Evolutionary conservation across 2,888 invertebrate species (phyloP), one percentile per base, ranked within the genome.

Genomic region (Scaptomyza caliginosa): DNA sequence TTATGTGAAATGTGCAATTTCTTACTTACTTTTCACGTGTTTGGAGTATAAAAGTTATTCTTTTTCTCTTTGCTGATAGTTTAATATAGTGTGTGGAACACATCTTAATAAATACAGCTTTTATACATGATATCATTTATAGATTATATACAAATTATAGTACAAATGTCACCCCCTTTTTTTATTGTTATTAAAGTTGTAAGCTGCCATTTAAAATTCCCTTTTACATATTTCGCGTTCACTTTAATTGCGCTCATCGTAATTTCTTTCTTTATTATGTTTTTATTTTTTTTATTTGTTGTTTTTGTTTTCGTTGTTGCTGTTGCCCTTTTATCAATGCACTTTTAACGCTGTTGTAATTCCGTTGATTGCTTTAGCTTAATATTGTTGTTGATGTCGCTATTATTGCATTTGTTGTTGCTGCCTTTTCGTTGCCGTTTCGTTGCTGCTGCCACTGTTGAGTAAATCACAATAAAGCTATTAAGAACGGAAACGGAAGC

Each of bases 401-500:
- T 45, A 49, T 21, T 52, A 38, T 39, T 49, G 32, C 30, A n/a
- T 23, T 16, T 51, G 26, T 17, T 48, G 68, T 34, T 66, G 62
- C 40, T 54, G 40, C 32, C 46, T 17, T 23, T 40, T 17, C 3
- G 23, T 24, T 23, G 23, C 2, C 43, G 30, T 16, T 48, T 64
- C 40, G 42, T 34, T 45, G 52, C 19, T 48, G 71, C 46, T 69
- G 66, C 58, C 67, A 52, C 58, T 59, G 87, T 78, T 74, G 81
- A 85, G 87, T 82, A 86, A 84, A 88, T 88, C 86, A 84, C 84
- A 84, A 84, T 88, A 86, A 84, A 88, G 88, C 88, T 86, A 88
- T 86, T 81, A 81, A 79, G 76, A 89, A 81, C 89, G 89, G 89
- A 89, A 89, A 83, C 90, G 89, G 89, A 89, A 89, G 88, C 89